These are phyloP conservation scores for Orthonevra nobilis DNA, from an alignment of 2,888 invertebrate species.

Conservation along the genomic window DNA sequence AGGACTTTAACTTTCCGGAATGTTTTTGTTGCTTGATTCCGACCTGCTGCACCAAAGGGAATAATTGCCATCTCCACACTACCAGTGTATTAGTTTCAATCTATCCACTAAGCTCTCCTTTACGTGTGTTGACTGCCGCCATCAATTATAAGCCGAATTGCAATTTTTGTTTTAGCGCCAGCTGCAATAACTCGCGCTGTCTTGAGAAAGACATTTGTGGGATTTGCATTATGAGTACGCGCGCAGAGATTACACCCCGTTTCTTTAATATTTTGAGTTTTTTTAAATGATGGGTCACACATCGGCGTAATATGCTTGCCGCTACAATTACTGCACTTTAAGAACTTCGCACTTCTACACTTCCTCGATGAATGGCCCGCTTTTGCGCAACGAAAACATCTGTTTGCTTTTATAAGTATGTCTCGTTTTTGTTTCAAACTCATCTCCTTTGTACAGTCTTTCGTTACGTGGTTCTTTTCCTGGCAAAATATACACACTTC, in stretches of 20 bases:
- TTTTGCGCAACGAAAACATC: background rate
- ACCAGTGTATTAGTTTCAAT: background rate
- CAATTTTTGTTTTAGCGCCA: background rate
- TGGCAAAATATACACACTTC: too few relatives aligned
- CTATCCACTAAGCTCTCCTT: background rate
- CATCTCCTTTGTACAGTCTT: background rate
- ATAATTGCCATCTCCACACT: background rate
- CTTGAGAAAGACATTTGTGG: background rate
- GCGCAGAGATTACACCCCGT: constrained; percentile 3
- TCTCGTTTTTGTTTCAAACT: background rate
- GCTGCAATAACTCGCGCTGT: background rate
- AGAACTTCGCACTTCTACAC: background rate
- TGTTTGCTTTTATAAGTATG: background rate
- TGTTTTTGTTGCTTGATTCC: too few relatives aligned
- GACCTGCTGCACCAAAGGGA: background rate
- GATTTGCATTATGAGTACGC: background rate
- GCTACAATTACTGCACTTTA: background rate
- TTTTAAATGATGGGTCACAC: constrained; percentile 1
- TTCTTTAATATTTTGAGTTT: background rate
- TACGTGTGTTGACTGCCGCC: too few relatives aligned
- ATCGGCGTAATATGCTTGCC: too few relatives aligned
- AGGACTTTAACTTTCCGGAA: background rate
- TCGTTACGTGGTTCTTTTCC: too few relatives aligned
- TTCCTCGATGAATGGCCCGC: background rate
- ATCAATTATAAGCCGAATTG: background rate